phyloP scores from a whole-genome alignment of 1,140 invertebrate species.

The Drosophila seguyi region DNA sequence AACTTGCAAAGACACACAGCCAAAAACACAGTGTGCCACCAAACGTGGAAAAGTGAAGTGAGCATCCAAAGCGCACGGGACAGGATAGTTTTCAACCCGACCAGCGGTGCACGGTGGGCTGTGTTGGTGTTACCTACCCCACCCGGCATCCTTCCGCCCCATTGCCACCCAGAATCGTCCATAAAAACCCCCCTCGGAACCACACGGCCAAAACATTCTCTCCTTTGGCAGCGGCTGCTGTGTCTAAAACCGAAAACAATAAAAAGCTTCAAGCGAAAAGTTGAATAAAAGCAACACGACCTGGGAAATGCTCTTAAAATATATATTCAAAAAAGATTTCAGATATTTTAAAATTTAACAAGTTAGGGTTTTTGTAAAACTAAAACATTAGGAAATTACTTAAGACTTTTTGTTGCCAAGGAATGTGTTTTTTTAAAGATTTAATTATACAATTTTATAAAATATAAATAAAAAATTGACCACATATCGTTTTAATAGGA shows the following conservation, averaged over 20 bases:
- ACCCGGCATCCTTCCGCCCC: constrained; percentile 13
- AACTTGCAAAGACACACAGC: neutral
- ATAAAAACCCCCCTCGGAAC: constrained; percentile 13
- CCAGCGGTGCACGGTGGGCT: constrained; percentile 49
- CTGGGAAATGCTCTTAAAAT: constrained; percentile 28
- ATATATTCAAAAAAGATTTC: neutral
- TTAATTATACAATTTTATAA: no score
- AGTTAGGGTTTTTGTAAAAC: no score
- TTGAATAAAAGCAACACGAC: neutral
- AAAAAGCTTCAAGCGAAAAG: constrained; percentile 64
- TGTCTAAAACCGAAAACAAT: constrained; percentile 82
- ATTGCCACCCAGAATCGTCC: constrained; percentile 15
- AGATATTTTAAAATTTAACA: no score
- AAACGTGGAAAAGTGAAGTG: constrained; percentile 69
- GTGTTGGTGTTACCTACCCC: constrained; percentile 24
- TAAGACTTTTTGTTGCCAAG: no score
- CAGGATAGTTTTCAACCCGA: constrained; percentile 81
- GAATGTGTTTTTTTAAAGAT: no score
- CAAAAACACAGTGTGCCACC: constrained; percentile 39
- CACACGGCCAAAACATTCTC: constrained; percentile 47
- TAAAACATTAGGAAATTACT: no score
- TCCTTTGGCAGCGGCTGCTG: constrained; percentile 69
- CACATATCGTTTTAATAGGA: no score
- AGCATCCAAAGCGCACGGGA: constrained; percentile 80
- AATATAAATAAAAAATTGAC: no score